Conservation (phyloP, 2,797 vertebrate genomes). For the Leptodactylus fallax region DNA sequence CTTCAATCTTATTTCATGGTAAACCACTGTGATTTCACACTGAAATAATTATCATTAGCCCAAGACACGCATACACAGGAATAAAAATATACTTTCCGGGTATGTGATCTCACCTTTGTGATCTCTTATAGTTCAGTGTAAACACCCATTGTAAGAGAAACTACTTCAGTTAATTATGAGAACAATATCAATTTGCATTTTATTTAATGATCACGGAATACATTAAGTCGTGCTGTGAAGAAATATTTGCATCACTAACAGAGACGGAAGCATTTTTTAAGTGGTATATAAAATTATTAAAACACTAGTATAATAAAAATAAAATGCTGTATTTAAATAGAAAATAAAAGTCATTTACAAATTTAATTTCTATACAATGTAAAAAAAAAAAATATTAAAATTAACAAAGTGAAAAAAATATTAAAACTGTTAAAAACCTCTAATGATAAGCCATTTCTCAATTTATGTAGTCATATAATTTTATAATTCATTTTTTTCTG, state of each 20-base stretch:
- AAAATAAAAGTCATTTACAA: not conserved
- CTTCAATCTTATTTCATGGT: conserved; percentile 82
- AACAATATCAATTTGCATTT: conserved; percentile 76
- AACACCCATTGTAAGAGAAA: conserved; percentile 75
- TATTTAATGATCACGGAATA: conserved; percentile 69
- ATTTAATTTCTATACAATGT: too few species aligned
- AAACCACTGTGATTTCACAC: conserved; percentile 83
- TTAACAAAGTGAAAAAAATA: too few species aligned
- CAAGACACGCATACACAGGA: conserved; percentile 69
- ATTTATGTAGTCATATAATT: too few species aligned
- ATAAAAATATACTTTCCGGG: conserved; percentile 73
- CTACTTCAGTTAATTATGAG: conserved; percentile 75
- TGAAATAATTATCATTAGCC: conserved; percentile 87
- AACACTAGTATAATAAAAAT: not conserved
- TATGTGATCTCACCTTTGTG: conserved; percentile 77
- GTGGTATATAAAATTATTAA: not conserved
- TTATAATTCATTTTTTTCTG: too few species aligned
- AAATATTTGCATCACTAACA: conserved; percentile 70
- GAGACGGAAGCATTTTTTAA: conserved; percentile 65
- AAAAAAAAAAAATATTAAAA: too few species aligned
- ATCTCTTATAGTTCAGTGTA: conserved; percentile 73
- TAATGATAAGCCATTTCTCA: too few species aligned
- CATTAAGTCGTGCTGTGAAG: conserved; percentile 67
- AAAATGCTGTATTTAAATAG: not conserved
- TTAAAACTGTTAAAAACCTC: too few species aligned